Evolutionary conservation across 2,797 vertebrate genomes (phyloP), one percentile per base, ranked within the genome.

Genomic region (Spizella passerina): DNA sequence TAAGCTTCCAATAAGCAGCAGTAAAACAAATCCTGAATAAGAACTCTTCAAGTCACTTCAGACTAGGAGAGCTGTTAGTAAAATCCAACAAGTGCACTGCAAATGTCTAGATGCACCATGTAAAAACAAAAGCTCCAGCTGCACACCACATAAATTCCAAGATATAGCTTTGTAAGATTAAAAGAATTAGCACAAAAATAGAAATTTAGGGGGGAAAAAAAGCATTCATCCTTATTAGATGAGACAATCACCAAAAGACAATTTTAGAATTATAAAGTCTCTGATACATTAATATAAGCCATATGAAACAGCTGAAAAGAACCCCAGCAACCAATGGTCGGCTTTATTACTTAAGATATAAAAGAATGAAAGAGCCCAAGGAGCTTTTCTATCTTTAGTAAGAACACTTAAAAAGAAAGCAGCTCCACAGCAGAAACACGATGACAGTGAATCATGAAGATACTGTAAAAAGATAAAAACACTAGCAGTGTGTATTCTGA

Each of bases 351-450:
- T 92, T 77, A 75, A 60, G 70, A 65, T 61, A 76, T 4, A 64
- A 88, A 92, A 46, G 68, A 94, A 77, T 39, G 22, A 82, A 77
- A 85, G 44, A 86, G 56, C 64, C 90, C 60, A 88, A 65, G 86
- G 60, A 95, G 49, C 17, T 90, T 91, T 84, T 82, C 73, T 93
- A 83, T 90, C 49, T 92, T 93, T 92, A 95, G 70, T 34, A 76
- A 78, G n/a, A 89, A 69, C 61, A 86, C 76, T 95, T 83, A 82
- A 91, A 89, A 94, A 93, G 52, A 93, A 93, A 91, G 68, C 34
- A 92, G 77, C 32, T 96, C 57, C 3, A 12, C 38, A 88, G 85
- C 38, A 85, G 63, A 78, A 87, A 89, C 72, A 86, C 0, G 0
- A 68, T n/a, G 69, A 91, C 71, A 90, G 68, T 44, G 65, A 87